Evolutionary conservation across 2,888 invertebrate genomes (phyloP).

Genomic region (Zhuqinia jingwanae): DNA sequence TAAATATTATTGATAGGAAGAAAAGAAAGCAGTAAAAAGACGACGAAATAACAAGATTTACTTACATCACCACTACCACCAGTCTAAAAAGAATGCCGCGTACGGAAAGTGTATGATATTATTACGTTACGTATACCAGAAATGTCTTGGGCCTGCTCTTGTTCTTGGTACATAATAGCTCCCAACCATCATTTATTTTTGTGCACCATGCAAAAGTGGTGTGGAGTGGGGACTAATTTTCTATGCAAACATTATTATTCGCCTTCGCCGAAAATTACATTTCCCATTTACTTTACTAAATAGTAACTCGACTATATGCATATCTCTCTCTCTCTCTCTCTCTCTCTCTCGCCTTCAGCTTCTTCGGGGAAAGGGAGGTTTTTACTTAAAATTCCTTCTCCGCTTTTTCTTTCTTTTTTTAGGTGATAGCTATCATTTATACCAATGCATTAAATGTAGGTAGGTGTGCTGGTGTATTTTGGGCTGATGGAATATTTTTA

Average conservation of each 20-base stretch:
- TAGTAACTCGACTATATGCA: neutral
- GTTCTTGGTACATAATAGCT: neutral
- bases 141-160: neutral
- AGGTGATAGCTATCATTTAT: too few relatives aligned
- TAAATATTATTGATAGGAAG: slow-evolving; percentile 33
- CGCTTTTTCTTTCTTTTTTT: too few relatives aligned
- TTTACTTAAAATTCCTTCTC: too few relatives aligned
- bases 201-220: slow-evolving; percentile 5
- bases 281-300: slow-evolving; percentile 49
- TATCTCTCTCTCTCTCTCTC: neutral
- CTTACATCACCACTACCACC: neutral
- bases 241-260: slow-evolving; percentile 57
- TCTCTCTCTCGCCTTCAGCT: neutral
- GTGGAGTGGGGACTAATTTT: slow-evolving; percentile 48
- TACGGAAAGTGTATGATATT: neutral
- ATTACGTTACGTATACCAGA: neutral
- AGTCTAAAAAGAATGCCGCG: neutral
- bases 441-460: neutral
- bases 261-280: slow-evolving; percentile 50
- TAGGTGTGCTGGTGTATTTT: neutral
- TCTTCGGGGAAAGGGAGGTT: neutral
- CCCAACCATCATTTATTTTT: slow-evolving; percentile 16
- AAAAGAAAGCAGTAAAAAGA: slow-evolving; percentile 4
- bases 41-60: neutral
- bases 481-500: neutral